phyloP scores from a whole-genome alignment of 2,797 vertebrate species.

The Lepilemur ruficaudatus region DNA sequence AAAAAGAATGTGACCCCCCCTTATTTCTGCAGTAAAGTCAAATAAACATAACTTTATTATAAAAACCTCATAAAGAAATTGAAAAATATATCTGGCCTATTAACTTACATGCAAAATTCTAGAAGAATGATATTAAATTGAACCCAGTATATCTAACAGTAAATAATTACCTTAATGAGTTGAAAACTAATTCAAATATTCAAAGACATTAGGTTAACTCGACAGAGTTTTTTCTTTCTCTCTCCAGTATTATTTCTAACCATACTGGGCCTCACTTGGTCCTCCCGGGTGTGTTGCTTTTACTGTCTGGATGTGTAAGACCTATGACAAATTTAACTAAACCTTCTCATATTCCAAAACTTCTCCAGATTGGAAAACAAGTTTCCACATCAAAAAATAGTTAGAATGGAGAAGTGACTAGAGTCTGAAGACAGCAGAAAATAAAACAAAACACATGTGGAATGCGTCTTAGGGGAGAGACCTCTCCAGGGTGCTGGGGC shows the following conservation, averaged over 20 bases:
- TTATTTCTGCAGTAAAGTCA: neutral
- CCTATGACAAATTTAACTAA: neutral
- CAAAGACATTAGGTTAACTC: neutral
- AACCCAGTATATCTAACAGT: neutral
- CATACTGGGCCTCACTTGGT: neutral
- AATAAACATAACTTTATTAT: neutral
- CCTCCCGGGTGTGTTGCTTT: neutral
- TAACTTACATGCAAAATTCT: neutral
- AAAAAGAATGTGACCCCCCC: neutral
- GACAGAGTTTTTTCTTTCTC: neutral
- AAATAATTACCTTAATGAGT: neutral
- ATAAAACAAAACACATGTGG: neutral
- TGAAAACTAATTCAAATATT: neutral
- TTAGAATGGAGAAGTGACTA: neutral
- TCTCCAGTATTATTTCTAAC: neutral
- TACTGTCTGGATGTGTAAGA: neutral
- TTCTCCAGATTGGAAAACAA: neutral
- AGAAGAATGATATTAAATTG: neutral
- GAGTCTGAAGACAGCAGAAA: neutral
- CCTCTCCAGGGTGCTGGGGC: accelerated
- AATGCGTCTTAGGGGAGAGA: neutral
- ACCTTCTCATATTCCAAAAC: neutral
- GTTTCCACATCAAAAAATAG: neutral
- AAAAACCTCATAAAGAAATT: neutral
- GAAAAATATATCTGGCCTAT: neutral